phyloP scores from a whole-genome alignment of 1,140 invertebrate genomes.

The Drosophila bocki region DNA sequence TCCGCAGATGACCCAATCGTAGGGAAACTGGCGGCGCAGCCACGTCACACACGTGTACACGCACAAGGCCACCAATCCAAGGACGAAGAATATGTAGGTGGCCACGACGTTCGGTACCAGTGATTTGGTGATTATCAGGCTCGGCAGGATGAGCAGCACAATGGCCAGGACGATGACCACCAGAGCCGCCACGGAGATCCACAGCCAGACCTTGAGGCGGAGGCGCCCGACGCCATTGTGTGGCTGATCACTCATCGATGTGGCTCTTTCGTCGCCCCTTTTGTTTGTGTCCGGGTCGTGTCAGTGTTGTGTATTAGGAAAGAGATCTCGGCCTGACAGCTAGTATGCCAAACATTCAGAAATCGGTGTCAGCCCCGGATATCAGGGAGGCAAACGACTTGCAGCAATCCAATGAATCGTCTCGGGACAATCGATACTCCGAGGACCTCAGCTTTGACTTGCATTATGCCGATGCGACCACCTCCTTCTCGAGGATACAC shows the following conservation, averaged over 20 bases:
- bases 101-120: neutral
- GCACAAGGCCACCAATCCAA: slow-evolving; percentile 14
- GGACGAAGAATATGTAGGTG: neutral
- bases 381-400: slow-evolving; percentile 4
- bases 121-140: neutral
- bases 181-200: slow-evolving; percentile 27
- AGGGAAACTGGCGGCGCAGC: slow-evolving; percentile 32
- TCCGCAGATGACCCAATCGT: slow-evolving; percentile 48
- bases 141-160: slow-evolving; percentile 15
- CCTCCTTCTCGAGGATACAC: neutral
- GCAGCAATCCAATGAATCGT: neutral
- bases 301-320: slow-evolving; percentile 22
- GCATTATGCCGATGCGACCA: slow-evolving; percentile 1
- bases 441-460: neutral
- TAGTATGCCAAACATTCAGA: slow-evolving; percentile 36
- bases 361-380: slow-evolving; percentile 36
- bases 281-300: slow-evolving; percentile 8
- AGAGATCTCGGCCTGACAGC: slow-evolving; percentile 29
- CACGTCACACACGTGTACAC: slow-evolving; percentile 20
- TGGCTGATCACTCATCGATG: slow-evolving; percentile 45
- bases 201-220: slow-evolving; percentile 8
- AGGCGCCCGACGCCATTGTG: neutral
- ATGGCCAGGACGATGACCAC: slow-evolving; percentile 22
- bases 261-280: slow-evolving; percentile 11
- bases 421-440: neutral